Evolutionary conservation across 2,797 vertebrate genomes (phyloP), one percentile per base, ranked within the genome.

Genomic region (Choloepus didactylus): DNA sequence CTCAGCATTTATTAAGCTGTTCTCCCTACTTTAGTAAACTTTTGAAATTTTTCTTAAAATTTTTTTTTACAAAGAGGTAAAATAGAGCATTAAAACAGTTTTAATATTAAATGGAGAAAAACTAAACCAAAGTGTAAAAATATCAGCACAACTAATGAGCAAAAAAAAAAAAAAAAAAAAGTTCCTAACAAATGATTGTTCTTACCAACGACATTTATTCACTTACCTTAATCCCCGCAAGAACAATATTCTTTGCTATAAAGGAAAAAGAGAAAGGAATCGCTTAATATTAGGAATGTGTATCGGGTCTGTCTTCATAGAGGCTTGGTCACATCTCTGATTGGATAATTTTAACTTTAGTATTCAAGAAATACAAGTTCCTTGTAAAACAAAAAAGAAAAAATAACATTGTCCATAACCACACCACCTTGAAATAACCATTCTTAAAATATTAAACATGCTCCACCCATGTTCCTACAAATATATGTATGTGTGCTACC

Each of bases 221-320:
- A 97, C 98, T 75, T 99, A 99, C 99, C 99, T 99, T 99, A 89
- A 99, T 98, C 87, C 99, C 99, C 31, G 99, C 99, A 97, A 99
- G 99, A 95, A 99, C 99, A 94, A 99, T 99, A 97, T 99, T 99
- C 98, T 99, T 99, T 93, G 99, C 99, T 99, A 97, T 88, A 96
- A 98, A 93, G 19, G 16, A 69, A 94, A 93, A 85, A 91, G 21
- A 98, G 87, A 95, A 95, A 67, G 87, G 0, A 69, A 80, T 29
- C 91, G 31, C 27, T 95, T 88, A 96, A 3, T 77, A 93, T 54
- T 91, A 89, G 27, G 4, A 88, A 89, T 31, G 35, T 29, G 56
- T 41, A 90, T 51, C 54, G 76, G 46, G 67, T 67, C 76, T 27
- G 46, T 69, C 59, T 90, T 96, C n/a, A 88, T 27, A 7, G 15